Evolutionary conservation across 2,113 vertebrate genomes (phyloP).

Genomic region (Alethe castanea): DNA sequence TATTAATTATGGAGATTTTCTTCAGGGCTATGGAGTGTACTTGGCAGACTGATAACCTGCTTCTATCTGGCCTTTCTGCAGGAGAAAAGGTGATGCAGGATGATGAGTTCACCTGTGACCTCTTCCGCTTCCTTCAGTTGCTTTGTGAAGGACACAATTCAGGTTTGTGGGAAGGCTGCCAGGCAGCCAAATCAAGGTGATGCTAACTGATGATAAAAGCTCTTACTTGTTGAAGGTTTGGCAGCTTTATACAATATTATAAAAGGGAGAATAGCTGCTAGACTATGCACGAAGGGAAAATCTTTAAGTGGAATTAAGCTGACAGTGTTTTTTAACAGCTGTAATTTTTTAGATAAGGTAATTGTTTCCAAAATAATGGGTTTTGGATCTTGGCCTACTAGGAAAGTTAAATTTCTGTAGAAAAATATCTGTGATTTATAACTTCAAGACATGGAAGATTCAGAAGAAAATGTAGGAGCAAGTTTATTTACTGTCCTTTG

Average conservation of each 20-base stretch:
- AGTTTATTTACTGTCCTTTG: neutral
- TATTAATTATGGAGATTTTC: neutral
- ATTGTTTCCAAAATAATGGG: neutral
- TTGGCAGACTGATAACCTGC: slow-evolving; percentile 1
- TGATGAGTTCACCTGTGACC: slow-evolving; percentile 95
- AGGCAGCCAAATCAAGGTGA: neutral
- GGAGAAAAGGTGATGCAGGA: slow-evolving; percentile 97
- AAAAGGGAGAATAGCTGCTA: neutral
- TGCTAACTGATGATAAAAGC: neutral
- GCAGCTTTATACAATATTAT: neutral
- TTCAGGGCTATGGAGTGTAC: neutral
- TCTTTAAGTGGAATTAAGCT: neutral
- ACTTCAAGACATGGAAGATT: neutral
- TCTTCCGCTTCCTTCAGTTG: slow-evolving; percentile 95
- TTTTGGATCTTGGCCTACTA: neutral
- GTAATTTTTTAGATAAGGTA: neutral
- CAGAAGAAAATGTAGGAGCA: neutral
- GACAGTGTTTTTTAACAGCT: neutral
- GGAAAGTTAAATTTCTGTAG: neutral
- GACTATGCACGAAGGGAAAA: neutral
- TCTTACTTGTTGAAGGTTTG: neutral
- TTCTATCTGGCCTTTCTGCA: slow-evolving; percentile 70
- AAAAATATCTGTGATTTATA: neutral
- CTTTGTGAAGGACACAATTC: slow-evolving; percentile 96
- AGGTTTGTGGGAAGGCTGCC: slow-evolving; percentile 76